A percentile compares a stretch with the other conserved stretches of the same genome.
Evolutionary conservation across 2,797 vertebrate genomes (phyloP).

Genomic region (Glyptemys insculpta): DNA sequence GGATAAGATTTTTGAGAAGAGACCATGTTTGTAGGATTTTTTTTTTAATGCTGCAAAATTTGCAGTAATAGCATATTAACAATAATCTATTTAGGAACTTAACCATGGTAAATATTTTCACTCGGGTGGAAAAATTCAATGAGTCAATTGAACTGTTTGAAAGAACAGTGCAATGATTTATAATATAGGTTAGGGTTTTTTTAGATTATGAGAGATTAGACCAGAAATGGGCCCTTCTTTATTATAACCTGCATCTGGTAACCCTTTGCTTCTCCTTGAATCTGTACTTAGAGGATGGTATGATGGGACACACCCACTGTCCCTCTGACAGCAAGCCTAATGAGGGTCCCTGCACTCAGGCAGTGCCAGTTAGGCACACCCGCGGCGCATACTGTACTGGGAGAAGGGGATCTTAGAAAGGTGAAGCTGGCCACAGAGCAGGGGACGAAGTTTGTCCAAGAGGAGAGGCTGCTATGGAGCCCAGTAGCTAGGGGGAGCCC

Average conservation of each 20-base stretch:
- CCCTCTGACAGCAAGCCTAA: too few species aligned
- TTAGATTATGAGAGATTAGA: conserved; percentile 34
- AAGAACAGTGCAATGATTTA: conserved; percentile 52
- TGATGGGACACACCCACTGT: too few species aligned
- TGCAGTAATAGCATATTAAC: conserved; percentile 66
- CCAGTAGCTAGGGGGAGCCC: too few species aligned
- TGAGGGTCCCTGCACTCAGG: too few species aligned
- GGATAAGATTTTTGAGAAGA: conserved; percentile 53
- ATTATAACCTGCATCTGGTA: background rate
- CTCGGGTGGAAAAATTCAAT: conserved; percentile 11
- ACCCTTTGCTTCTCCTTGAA: background rate
- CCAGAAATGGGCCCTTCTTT: background rate
- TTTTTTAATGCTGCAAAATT: conserved; percentile 66
- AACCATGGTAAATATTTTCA: too few species aligned
- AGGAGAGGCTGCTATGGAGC: too few species aligned
- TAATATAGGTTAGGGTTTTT: background rate
- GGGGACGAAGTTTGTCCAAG: too few species aligned
- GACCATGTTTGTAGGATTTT: conserved; percentile 15
- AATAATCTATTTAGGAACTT: background rate
- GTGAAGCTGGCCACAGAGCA: too few species aligned
- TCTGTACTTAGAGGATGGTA: too few species aligned
- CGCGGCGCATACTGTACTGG: too few species aligned
- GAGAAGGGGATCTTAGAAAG: too few species aligned
- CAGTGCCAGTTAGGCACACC: too few species aligned
- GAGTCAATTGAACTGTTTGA: conserved; percentile 58